phyloP scores from a whole-genome alignment of 2,797 vertebrate genomes.

The Sternarchorhynchus goeldii region DNA sequence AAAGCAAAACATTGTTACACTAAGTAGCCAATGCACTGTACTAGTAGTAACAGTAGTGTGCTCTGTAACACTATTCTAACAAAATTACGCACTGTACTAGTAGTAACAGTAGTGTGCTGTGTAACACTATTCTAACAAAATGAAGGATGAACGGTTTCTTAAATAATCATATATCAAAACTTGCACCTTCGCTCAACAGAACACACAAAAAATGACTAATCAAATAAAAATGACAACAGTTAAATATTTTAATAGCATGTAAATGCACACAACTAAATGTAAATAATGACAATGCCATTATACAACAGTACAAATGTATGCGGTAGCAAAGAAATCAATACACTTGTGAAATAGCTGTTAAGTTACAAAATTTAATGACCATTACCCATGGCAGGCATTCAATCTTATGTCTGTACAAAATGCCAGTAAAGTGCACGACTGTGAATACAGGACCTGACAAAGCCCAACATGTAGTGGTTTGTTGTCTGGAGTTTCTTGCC shows the following conservation, averaged over 20 bases:
- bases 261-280: neutral
- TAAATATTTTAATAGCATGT: neutral
- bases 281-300: neutral
- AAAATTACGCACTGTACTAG: too few relatives aligned
- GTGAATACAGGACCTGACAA: neutral
- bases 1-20: too few relatives aligned
- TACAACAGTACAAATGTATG: neutral
- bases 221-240: neutral
- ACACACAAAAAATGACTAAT: too few relatives aligned
- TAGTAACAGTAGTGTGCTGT: too few relatives aligned
- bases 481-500: neutral
- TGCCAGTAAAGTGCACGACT: neutral
- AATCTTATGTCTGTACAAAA: constrained; percentile 4
- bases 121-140: too few relatives aligned
- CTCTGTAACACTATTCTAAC: too few relatives aligned
- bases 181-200: neutral
- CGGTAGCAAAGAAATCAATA: neutral
- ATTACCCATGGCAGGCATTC: neutral
- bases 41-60: too few relatives aligned
- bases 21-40: too few relatives aligned
- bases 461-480: neutral
- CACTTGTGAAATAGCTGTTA: neutral
- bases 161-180: neutral
- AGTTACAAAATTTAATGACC: constrained; percentile 1
- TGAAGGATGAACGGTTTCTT: too few relatives aligned